These are phyloP conservation scores for Falco peregrinus DNA, from an alignment of 2,797 vertebrate genomes.

Conservation along the genomic window DNA sequence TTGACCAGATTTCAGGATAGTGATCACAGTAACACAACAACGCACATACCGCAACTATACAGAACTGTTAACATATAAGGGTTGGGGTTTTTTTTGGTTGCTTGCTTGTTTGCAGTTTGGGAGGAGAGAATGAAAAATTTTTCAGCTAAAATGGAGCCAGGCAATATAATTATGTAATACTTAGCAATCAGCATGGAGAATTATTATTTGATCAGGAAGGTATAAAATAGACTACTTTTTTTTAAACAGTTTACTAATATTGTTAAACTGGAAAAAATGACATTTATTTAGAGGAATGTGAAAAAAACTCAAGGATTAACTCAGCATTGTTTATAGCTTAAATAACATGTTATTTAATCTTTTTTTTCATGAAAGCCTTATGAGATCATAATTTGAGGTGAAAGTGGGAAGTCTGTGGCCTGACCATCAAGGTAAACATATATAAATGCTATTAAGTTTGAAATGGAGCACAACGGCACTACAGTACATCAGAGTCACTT, in stretches of 20 bases:
- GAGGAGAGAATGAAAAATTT: constrained; percentile 21
- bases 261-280: constrained; percentile 37
- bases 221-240: constrained; percentile 43
- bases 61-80: background rate
- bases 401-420: background rate
- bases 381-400: background rate
- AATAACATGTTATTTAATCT: background rate
- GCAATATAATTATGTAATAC: constrained; percentile 46
- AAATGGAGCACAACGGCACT: background rate
- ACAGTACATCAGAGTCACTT: background rate
- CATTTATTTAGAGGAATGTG: constrained; percentile 51
- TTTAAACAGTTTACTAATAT: constrained; percentile 41
- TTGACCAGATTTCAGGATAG: background rate
- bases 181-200: constrained; percentile 34
- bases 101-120: background rate
- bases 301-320: constrained; percentile 16
- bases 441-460: background rate
- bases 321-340: background rate
- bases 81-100: background rate
- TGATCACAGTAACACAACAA: background rate
- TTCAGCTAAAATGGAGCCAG: constrained; percentile 10
- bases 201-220: constrained; percentile 65
- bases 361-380: background rate
- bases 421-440: background rate
- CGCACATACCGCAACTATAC: background rate